Evolutionary conservation across 2,113 vertebrate species (phyloP).

Genomic region (Donacobius atricapilla): DNA sequence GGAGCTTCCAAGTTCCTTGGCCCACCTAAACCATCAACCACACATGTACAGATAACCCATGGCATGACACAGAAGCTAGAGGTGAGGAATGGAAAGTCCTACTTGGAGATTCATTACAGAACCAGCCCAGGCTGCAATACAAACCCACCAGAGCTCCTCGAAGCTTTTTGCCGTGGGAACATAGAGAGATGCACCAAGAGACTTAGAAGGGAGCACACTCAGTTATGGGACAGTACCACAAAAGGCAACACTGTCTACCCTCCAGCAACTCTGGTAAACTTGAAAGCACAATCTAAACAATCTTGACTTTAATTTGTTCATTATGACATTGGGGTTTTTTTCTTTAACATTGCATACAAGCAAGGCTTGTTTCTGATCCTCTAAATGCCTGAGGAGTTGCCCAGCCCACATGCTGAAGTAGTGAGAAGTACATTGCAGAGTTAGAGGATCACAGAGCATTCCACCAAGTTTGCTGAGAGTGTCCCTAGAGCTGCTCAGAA

Average conservation of each 20-base stretch:
- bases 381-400: not conserved
- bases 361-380: not conserved
- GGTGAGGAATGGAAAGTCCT: not conserved
- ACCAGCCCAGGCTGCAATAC: not conserved
- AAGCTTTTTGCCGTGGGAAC: not conserved
- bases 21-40: not conserved
- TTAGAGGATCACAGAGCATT: not conserved
- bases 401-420: not conserved
- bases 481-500: not conserved
- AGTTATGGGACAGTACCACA: not conserved
- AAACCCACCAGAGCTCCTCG: rapidly evolving
- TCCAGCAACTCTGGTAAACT: not conserved
- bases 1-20: not conserved
- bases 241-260: not conserved
- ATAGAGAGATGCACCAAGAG: not conserved
- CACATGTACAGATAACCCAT: rapidly evolving
- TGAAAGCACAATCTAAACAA: not conserved
- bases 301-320: not conserved
- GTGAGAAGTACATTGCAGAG: not conserved
- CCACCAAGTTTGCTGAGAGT: not conserved
- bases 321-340: not conserved
- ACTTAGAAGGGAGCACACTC: not conserved
- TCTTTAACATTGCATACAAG: not conserved
- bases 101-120: not conserved
- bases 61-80: not conserved